These are phyloP conservation scores for Odocoileus virginianus DNA, from an alignment of 2,113 vertebrate species.

Conservation along the genomic window DNA sequence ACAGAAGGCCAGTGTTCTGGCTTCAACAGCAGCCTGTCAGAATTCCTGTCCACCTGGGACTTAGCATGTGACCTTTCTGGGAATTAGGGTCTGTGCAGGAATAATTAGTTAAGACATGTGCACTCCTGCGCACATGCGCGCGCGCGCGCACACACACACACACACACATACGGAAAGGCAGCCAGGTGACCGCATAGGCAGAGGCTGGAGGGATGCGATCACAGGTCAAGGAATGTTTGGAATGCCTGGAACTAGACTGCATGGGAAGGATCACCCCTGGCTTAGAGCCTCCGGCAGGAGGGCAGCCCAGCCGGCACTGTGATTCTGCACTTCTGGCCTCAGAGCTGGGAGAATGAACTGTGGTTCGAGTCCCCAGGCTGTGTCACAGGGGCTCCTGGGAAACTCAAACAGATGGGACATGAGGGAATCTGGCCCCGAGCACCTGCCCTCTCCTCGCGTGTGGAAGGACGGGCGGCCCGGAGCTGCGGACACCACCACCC, in stretches of 20 bases:
- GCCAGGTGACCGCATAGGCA: background rate
- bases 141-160: too few relatives aligned
- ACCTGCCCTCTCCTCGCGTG: background rate
- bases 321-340: background rate
- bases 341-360: background rate
- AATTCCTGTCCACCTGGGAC: background rate
- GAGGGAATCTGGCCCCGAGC: background rate
- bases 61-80: too few relatives aligned
- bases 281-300: rapidly evolving
- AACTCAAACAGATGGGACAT: background rate
- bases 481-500: rapidly evolving
- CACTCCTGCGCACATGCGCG: rapidly evolving
- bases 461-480: background rate
- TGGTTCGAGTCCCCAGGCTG: background rate
- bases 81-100: background rate
- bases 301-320: background rate
- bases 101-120: background rate
- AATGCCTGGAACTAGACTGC: background rate
- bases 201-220: background rate
- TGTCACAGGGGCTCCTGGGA: background rate
- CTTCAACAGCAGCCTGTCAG: background rate
- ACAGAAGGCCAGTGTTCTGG: rapidly evolving
- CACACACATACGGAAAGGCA: too few relatives aligned
- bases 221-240: background rate
- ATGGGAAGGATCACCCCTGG: too few relatives aligned